Base-by-base conservation (phyloP, 1,140 invertebrate genomes). In the Camponotus floridanus region DNA sequence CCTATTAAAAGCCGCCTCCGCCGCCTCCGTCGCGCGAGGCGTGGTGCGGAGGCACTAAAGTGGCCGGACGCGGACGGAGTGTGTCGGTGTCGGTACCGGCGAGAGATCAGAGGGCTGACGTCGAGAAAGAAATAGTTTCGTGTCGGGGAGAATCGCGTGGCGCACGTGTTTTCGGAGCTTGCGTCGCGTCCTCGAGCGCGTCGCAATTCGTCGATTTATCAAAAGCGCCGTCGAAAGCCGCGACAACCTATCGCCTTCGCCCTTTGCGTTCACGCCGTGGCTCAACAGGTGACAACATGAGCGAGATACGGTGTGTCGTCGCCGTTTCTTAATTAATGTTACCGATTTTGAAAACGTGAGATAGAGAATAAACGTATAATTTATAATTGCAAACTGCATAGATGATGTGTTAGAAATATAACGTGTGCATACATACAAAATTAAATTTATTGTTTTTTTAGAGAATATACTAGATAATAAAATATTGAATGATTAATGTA, bases 21-120 rank as follows among this genome's bases (percentile, higher is more conserved):
- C 86, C 86, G 90, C 76, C 59, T 59, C 0, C 62, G 76, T 55
- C 79, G 87, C 84, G 86, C 88, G 87, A 87, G 89, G 59, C 86
- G 88, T 76, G 85, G 80, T 61, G 79, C 76, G 74, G 76, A 83
- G 88, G 76, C 85, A 84, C 86, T 90, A 90, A 88, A 92, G 88
- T 88, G 81, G 90, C 87, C 71, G 87, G 84, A 88, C 80, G 48
- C 48, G 87, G 88, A 87, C 87, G 74, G 80, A 89, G 88, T 89
- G 87, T 89, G 87, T 90, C 90, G 87, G 88, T 81, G 86, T 70
- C 85, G 88, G 79, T 51, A 51, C 71, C 86, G 65, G 62, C 89
- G 89, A 90, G 70, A 92, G 92, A 93, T 93, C 92, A 93, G 91
- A 93, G 88, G 86, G 76, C 80, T 87, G 90, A 86, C 88, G 91